phyloP scores from a whole-genome alignment of 2,888 invertebrate genomes.

The Omphaloscelis lunosa region DNA sequence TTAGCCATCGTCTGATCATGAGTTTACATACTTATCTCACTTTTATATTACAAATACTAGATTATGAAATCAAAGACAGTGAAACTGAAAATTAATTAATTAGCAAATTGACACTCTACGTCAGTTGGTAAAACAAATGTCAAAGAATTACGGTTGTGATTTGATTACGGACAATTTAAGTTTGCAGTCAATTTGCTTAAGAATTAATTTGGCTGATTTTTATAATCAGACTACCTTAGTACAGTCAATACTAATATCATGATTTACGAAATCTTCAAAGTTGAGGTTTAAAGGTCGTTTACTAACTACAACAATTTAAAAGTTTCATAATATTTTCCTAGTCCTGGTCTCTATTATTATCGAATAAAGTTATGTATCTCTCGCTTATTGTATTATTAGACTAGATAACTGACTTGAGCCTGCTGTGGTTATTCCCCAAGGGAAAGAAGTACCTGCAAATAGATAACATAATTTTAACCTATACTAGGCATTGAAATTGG shows the following conservation, averaged over 20 bases:
- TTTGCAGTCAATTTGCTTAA: no score
- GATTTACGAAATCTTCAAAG: not conserved
- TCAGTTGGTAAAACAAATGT: no score
- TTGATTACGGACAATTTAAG: no score
- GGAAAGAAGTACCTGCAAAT: constrained; percentile 38
- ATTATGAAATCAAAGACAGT: no score
- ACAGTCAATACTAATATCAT: not conserved
- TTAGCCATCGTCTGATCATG: not conserved
- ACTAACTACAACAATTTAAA: constrained; percentile 7
- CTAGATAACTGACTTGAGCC: constrained; percentile 51
- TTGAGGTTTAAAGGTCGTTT: not conserved
- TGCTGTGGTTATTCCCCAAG: not conserved
- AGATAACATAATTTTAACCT: not conserved
- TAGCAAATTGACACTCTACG: no score
- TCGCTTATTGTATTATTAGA: constrained; percentile 42
- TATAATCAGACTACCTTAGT: not conserved
- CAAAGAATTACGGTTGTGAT: no score
- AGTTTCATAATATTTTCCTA: not conserved
- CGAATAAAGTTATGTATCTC: constrained; percentile 19
- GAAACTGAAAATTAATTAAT: no score
- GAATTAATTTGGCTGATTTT: no score
- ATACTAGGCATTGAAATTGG: no score
- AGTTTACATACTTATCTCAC: not conserved
- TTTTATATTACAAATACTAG: not conserved
- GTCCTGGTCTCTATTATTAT: not conserved